Percentiles rank a stretch among this genome's conserved stretches.
phyloP scores from a whole-genome alignment of 2,113 vertebrate genomes.

The Clinocottus analis region DNA sequence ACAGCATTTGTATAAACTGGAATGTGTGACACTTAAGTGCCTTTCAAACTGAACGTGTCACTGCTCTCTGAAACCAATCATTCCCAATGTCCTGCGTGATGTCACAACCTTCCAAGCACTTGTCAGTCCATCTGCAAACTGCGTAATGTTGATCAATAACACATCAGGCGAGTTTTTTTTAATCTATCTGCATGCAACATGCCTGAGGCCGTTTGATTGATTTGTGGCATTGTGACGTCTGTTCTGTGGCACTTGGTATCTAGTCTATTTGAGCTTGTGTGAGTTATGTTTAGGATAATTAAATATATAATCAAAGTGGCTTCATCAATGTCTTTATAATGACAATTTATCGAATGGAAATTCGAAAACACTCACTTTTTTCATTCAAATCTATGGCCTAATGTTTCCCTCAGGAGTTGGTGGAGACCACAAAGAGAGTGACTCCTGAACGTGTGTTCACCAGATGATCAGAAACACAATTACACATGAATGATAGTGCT shows the following conservation, averaged over 20 bases:
- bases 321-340: not conserved
- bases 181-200: slow-evolving; percentile 37
- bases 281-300: not conserved
- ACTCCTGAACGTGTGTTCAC: not conserved
- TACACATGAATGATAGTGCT: not conserved
- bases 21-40: slow-evolving; percentile 16
- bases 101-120: slow-evolving; percentile 4
- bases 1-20: slow-evolving; percentile 20
- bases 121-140: slow-evolving; percentile 3
- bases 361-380: too few relatives aligned
- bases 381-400: too few relatives aligned
- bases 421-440: not conserved
- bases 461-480: not conserved
- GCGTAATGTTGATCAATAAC: slow-evolving; percentile 38
- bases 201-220: slow-evolving; percentile 30
- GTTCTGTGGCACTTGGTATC: not conserved
- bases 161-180: slow-evolving; percentile 14
- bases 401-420: not conserved
- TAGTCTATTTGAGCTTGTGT: not conserved
- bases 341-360: not conserved
- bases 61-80: not conserved
- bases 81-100: not conserved
- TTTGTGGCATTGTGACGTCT: slow-evolving; percentile 36
- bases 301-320: not conserved
- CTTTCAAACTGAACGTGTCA: not conserved